Percentiles rank a stretch among this genome's conserved stretches.
These are phyloP conservation scores for Oncorhynchus tshawytscha DNA, from an alignment of 2,113 vertebrate genomes.

Conservation along the genomic window DNA sequence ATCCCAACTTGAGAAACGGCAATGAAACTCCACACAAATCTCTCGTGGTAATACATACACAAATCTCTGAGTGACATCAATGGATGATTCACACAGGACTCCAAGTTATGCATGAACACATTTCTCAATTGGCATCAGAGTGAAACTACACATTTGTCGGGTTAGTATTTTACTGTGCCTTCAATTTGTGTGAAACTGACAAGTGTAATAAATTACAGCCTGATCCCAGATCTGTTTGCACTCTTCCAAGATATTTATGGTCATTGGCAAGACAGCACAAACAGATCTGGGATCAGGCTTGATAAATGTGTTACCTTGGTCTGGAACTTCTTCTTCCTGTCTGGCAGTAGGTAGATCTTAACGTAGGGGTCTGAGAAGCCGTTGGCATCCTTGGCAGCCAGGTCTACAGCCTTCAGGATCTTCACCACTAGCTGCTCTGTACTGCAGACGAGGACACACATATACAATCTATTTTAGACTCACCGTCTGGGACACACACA, in stretches of 20 bases:
- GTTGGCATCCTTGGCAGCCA: constrained; percentile 90
- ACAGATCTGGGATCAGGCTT: background rate
- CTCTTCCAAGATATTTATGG: no score
- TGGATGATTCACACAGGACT: background rate
- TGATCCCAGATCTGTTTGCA: no score
- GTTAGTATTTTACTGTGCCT: background rate
- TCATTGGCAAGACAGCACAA: background rate
- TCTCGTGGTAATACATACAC: no score
- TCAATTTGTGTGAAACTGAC: no score
- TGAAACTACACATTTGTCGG: background rate
- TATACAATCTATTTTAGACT: constrained; percentile 3
- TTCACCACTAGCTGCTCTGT: constrained; percentile 91
- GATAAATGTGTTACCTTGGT: constrained; percentile 71
- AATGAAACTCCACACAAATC: no score
- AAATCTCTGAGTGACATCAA: background rate
- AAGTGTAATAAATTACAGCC: no score
- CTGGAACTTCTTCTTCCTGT: constrained; percentile 95
- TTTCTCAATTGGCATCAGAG: no score
- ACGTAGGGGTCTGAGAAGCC: constrained; percentile 93
- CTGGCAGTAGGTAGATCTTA: constrained; percentile 93
- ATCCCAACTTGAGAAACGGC: background rate
- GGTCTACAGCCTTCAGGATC: constrained; percentile 88
- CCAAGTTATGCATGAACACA: background rate
- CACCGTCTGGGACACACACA: background rate
- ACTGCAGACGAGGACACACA: constrained; percentile 48